Evolutionary conservation across 1,140 invertebrate species (phyloP), one percentile per base, ranked within the genome.

Genomic region (Drosophila cardini): DNA sequence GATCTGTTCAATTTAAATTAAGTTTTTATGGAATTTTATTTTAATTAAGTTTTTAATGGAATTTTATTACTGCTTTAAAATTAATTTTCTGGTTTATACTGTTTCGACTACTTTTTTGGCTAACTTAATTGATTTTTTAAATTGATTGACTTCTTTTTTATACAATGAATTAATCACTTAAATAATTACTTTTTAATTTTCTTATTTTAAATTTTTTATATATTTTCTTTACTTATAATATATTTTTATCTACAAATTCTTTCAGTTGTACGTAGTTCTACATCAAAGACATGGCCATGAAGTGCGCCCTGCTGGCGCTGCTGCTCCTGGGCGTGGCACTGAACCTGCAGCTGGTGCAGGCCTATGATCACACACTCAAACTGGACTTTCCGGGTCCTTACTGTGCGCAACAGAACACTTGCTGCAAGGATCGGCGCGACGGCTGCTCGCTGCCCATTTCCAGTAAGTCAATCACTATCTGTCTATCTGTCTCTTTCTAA

Each of bases 361-460:
- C 65, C 52, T 83, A 72, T 10, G 90, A 91, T 78, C 71, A 81
- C 71, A 87, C 89, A 48, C 56, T 92, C 2, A 73, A 65, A 16
- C 32, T 62, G 32, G 91, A 92, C 36, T 92, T 65, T 42, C 90
- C 90, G 16, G 91, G 91, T 68, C 90, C 91, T 0, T 92, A 92
- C 57, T 92, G 91, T 72, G 80, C 42, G 11, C 42, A 76, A 9
- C 78, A 79, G 5, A 85, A 92, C 2, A 83, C 85, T 11, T 97
- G 97, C 81, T 98, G 97, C 86, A 77, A 91, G 1, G 94, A 95
- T 10, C 92, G 97, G 38, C 92, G 94, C 72, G 97, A 98, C 89
- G 93, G 94, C 5, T 98, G 97, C 90, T 94, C 95, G 1, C 93
- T 95, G 16, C 96, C 96, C 8, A 96, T 97, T 72, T 76, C 94